These are phyloP conservation scores for Lonchura striata DNA, from an alignment of 2,113 vertebrate genomes.

Conservation along the genomic window DNA sequence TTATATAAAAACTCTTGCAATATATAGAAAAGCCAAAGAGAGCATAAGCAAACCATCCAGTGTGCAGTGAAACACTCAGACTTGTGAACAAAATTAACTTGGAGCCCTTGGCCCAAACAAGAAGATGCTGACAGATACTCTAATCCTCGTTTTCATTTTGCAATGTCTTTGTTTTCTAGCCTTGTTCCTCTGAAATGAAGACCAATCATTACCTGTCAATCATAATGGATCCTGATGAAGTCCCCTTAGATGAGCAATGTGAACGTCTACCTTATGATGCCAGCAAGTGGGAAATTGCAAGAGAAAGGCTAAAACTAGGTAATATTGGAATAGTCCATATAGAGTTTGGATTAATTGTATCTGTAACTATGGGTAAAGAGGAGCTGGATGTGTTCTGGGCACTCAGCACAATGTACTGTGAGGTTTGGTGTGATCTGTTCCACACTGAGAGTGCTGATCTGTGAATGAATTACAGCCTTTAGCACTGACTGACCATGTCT, in stretches of 20 bases:
- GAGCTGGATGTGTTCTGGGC: neutral
- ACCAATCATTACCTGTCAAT: constrained; percentile 87
- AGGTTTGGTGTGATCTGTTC: neutral
- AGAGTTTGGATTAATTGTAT: neutral
- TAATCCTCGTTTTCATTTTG: neutral
- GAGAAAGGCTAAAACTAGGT: constrained; percentile 92
- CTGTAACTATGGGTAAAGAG: neutral
- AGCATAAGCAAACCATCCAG: neutral
- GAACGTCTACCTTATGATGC: constrained; percentile 88
- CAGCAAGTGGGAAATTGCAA: constrained; percentile 92
- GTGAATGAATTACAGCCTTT: neutral
- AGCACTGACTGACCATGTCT: neutral
- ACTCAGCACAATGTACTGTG: accelerated
- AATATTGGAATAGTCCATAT: neutral
- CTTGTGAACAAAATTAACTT: neutral
- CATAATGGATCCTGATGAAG: constrained; percentile 87
- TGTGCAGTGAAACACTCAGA: neutral
- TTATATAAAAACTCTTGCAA: neutral
- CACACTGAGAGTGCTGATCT: neutral
- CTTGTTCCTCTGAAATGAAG: constrained; percentile 76
- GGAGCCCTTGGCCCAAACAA: neutral
- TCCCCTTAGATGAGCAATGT: constrained; percentile 84
- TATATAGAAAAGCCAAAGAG: neutral
- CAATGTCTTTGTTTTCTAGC: constrained; percentile 70
- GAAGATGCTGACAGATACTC: neutral